Evolutionary conservation across 1,140 invertebrate species (phyloP).

Genomic region (Onthophagus taurus): DNA sequence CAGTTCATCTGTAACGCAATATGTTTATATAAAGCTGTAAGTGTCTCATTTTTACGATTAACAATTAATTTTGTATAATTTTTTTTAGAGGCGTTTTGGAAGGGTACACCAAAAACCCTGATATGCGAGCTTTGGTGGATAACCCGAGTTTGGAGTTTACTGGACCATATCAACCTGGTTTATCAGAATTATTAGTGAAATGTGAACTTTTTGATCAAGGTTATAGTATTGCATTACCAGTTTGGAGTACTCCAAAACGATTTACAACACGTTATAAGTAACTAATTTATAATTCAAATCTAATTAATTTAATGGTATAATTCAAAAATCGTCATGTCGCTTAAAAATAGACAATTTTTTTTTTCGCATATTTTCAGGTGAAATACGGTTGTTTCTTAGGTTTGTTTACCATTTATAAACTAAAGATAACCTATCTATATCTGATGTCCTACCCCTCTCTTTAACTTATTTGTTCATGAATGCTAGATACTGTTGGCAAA

Average conservation of each 20-base stretch:
- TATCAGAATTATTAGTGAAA: conserved; percentile 80
- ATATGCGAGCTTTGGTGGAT: conserved; percentile 76
- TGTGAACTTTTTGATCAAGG: conserved; percentile 82
- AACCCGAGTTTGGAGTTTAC: conserved; percentile 89
- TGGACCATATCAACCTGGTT: conserved; percentile 69
- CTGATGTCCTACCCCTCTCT: too few relatives aligned
- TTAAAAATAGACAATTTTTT: too few relatives aligned
- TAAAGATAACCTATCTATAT: too few relatives aligned
- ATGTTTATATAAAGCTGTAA: conserved; percentile 91
- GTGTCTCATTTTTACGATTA: conserved; percentile 30
- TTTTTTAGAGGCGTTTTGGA: conserved; percentile 82
- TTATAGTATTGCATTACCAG: conserved; percentile 74
- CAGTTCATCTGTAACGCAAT: conserved; percentile 79
- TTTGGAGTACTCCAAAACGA: conserved; percentile 86
- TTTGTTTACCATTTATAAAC: too few relatives aligned
- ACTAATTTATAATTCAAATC: conserved; percentile 25
- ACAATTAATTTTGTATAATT: conserved; percentile 18
- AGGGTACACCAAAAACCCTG: conserved; percentile 74
- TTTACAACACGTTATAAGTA: conserved; percentile 91
- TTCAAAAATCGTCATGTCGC: too few relatives aligned
- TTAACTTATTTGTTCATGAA: too few relatives aligned
- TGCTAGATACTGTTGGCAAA: too few relatives aligned
- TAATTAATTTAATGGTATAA: too few relatives aligned
- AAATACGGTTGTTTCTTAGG: too few relatives aligned
- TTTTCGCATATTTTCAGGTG: too few relatives aligned